These are phyloP conservation scores for Peribatodes rhomboidaria DNA, from an alignment of 2,888 invertebrate species.

Conservation along the genomic window DNA sequence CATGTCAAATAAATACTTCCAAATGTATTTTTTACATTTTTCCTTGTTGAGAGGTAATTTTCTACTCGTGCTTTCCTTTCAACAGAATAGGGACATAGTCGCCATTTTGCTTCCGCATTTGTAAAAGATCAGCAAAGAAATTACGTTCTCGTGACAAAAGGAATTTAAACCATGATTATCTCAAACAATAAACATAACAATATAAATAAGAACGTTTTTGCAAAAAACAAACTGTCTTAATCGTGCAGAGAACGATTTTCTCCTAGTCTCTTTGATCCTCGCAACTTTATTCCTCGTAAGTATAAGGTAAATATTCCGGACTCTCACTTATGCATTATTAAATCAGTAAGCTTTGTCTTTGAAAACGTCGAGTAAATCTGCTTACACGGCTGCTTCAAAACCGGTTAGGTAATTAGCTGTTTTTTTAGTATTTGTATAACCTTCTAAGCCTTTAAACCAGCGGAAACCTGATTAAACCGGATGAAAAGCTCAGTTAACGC, in stretches of 20 bases:
- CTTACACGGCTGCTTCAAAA: conserved; percentile 16
- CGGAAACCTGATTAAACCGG: conserved; percentile 59
- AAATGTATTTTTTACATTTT: too few relatives aligned
- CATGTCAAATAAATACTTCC: too few relatives aligned
- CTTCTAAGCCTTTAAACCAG: conserved; percentile 49
- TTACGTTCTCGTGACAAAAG: too few relatives aligned
- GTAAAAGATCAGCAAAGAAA: too few relatives aligned
- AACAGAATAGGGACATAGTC: too few relatives aligned
- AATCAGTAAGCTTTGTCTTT: conserved; percentile 66
- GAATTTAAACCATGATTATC: too few relatives aligned
- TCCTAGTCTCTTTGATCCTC: not conserved
- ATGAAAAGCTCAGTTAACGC: conserved; percentile 60
- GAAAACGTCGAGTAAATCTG: conserved; percentile 38
- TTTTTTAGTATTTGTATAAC: conserved; percentile 32
- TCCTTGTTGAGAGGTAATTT: too few relatives aligned
- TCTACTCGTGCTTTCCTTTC: too few relatives aligned
- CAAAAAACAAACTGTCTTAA: not conserved
- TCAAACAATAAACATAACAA: too few relatives aligned
- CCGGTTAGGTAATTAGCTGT: conserved; percentile 38
- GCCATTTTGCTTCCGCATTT: too few relatives aligned
- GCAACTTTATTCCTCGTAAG: not conserved
- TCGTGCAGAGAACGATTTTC: not conserved
- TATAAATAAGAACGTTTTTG: not conserved
- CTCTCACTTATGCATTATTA: conserved; percentile 63
- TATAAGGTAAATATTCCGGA: conserved; percentile 40